A percentile compares a stretch with the other conserved stretches of the same genome.
phyloP scores from a whole-genome alignment of 2,888 invertebrate species.

The Lordiphosa andalusiaca region DNA sequence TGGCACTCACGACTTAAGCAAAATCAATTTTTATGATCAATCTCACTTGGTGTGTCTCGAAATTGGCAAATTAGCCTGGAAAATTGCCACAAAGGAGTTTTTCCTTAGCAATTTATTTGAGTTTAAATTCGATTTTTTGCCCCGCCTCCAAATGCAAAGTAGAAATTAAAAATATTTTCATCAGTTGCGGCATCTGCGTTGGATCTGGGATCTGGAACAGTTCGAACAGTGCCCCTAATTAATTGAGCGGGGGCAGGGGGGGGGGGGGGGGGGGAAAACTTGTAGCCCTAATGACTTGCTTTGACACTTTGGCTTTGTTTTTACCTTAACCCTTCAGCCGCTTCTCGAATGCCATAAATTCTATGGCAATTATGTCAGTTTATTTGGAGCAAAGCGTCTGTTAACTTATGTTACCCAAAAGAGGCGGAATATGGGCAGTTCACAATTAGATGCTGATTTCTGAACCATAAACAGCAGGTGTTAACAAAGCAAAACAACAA shows the following conservation, averaged over 20 bases:
- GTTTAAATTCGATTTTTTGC: conserved; percentile 12
- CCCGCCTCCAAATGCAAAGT: conserved; percentile 26
- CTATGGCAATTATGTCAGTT: conserved; percentile 73
- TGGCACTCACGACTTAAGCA: conserved; percentile 54
- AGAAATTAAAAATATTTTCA: conserved; percentile 39
- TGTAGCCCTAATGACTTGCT: conserved; percentile 74
- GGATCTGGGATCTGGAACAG: conserved; percentile 50
- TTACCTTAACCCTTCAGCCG: conserved; percentile 33
- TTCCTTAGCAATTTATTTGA: conserved; percentile 47
- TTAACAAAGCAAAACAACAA: conserved; percentile 50
- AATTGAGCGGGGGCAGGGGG: conserved; percentile 19
- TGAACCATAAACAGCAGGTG: conserved; percentile 70
- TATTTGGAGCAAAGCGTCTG: conserved; percentile 73
- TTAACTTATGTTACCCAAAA: conserved; percentile 53
- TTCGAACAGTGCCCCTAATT: conserved; percentile 52
- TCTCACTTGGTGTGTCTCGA: conserved; percentile 60
- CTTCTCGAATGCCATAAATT: conserved; percentile 55
- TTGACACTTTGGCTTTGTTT: conserved; percentile 74
- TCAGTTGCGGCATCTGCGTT: conserved; percentile 60
- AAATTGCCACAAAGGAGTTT: conserved; percentile 51
- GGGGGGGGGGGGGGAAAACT: conserved; percentile 13
- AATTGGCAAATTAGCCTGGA: conserved; percentile 64
- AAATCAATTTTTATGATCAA: conserved; percentile 73
- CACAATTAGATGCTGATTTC: conserved; percentile 69
- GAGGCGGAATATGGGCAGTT: conserved; percentile 64